Evolutionary conservation across 2,888 invertebrate genomes (phyloP), one percentile per base, ranked within the genome.

Genomic region (Arenicola marina): DNA sequence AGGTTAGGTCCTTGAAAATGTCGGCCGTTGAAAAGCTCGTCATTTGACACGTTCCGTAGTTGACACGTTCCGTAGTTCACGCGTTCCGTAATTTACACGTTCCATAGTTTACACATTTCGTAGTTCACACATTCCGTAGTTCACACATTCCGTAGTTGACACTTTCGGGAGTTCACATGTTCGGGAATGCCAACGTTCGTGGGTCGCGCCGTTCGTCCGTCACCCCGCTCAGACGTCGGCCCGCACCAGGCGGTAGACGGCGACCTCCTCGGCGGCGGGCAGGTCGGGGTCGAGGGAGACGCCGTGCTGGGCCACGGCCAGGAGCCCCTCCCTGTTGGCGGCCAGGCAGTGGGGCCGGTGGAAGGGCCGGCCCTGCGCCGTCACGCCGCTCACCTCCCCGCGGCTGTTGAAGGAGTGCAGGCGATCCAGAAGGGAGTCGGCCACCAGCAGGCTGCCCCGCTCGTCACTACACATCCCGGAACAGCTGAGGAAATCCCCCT

Each of bases 281-380:
- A 29, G 24, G 7, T 46, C 51, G 4, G 51, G 11, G 32, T 66
- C 61, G 28, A 54, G 46, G 2, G 31, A 38, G 2, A 61, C 53
- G 21, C 62, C 65, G 33, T 66, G 60, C 38, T 67, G 65, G 26
- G 61, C 31, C 7, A 69, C 63, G 2, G 60, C 69, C 1, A 69
- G 46, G 3, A 67, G 44, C 7, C 63, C 59, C 28, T 54, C 61
- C 15, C n/a, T 28, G 29, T 65, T 59, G 2, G 45, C 44, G 28
- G 67, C 62, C 15, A 67, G 43, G 33, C 61, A 56, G 4, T 38
- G 59, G 7, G 69, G 69, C 1, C 59, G 65, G 4, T 57, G 54
- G 29, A 69, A 34, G 21, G 24, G 53, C 21, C 24, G 24, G 1
- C 63, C 63, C 1, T 33, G 56, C 15, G 59, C 29, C 26, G 34